Percentiles rank a stretch among this genome's conserved stretches.
Conservation (phyloP, 1,140 invertebrate genomes). For the Temnothorax nylanderi region DNA sequence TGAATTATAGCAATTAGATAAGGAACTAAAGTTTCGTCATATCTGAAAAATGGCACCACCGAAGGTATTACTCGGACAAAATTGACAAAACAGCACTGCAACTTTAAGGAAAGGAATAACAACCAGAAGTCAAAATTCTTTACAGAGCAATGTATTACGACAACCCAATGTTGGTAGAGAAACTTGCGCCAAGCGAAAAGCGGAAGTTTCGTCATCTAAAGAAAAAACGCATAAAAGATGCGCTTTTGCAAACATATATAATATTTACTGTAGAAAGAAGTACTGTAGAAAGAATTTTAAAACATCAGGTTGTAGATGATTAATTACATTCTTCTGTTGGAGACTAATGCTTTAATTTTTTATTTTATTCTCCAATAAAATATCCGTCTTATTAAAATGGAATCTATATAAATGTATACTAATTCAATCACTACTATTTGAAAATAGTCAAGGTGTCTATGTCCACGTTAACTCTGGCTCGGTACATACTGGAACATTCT, state of each 20-base stretch:
- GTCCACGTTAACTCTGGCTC: constrained; percentile 96
- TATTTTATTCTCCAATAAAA: no score
- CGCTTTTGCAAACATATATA: constrained; percentile 92
- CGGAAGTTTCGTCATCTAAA: constrained; percentile 84
- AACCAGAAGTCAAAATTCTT: constrained; percentile 83
- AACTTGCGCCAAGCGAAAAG: constrained; percentile 84
- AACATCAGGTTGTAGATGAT: no score
- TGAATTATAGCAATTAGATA: constrained; percentile 1
- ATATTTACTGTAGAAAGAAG: no score
- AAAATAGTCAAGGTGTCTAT: constrained; percentile 94
- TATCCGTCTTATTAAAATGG: neutral
- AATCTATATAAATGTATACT: neutral
- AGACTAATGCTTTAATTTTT: no score
- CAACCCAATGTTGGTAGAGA: constrained; percentile 78
- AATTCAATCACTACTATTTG: constrained; percentile 63
- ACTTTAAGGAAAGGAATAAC: constrained; percentile 80
- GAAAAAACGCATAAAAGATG: constrained; percentile 87
- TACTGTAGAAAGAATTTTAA: no score
- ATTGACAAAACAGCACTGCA: constrained; percentile 81
- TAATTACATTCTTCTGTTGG: no score
- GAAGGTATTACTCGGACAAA: constrained; percentile 83
- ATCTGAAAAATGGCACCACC: constrained; percentile 86
- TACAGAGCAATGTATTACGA: constrained; percentile 58
- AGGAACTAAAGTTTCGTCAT: constrained; percentile 19
- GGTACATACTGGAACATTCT: constrained; percentile 97